Evolutionary conservation across 2,888 invertebrate species (phyloP).

Genomic region (Lepidocyrtoides sp.): DNA sequence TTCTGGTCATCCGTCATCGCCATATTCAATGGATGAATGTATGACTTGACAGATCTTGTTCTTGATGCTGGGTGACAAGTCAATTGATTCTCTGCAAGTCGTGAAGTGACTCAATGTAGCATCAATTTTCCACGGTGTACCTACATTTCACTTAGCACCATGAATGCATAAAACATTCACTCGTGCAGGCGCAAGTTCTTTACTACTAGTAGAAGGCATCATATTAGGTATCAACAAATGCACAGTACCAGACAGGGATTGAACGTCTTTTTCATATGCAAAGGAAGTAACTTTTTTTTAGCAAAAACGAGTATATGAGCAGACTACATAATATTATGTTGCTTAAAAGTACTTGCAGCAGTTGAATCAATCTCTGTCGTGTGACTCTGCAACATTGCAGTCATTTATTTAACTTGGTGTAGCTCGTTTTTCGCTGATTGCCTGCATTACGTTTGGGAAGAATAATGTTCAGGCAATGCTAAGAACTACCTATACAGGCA

Average conservation of each 20-base stretch:
- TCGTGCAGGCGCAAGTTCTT: not conserved
- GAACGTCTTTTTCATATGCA: conserved; percentile 68
- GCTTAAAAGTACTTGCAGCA: conserved; percentile 39
- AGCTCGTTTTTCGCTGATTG: conserved; percentile 54
- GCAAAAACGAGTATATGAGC: not conserved
- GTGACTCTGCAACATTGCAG: not conserved
- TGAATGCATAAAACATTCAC: not conserved
- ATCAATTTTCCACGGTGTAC: conserved; percentile 13
- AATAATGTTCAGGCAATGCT: not conserved
- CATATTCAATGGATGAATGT: conserved; percentile 12
- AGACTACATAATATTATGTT: conserved; percentile 1
- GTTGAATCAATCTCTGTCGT: conserved; percentile 75
- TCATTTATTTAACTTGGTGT: conserved; percentile 20
- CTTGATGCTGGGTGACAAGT: conserved; percentile 53
- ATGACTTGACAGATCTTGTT: conserved; percentile 56
- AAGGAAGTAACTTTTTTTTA: conserved; percentile 46
- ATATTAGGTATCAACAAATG: too few species aligned
- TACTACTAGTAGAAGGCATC: too few species aligned
- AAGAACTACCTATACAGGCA: not conserved
- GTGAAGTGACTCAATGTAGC: conserved; percentile 56
- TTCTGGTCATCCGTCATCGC: conserved; percentile 57
- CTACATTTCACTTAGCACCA: not conserved
- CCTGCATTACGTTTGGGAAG: conserved; percentile 1
- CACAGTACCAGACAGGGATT: conserved; percentile 26
- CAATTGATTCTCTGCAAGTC: conserved; percentile 59